These are phyloP conservation scores for Sapajus apella DNA, from an alignment of 2,113 vertebrate genomes.

Conservation along the genomic window DNA sequence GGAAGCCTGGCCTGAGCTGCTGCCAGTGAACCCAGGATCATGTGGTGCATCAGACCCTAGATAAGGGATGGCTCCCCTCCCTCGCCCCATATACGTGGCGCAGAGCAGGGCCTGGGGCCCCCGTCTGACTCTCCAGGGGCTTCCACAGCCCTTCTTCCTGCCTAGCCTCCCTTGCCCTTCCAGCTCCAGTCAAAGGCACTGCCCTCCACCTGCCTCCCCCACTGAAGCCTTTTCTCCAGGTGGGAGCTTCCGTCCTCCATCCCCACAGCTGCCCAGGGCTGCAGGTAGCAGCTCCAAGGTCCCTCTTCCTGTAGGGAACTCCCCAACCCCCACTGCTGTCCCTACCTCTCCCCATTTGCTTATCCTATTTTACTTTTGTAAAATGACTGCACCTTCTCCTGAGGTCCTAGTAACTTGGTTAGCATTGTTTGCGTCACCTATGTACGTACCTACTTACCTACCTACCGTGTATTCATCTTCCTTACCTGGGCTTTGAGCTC, in stretches of 20 bases:
- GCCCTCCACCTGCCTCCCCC: not conserved
- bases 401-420: not conserved
- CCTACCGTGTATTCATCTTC: not conserved
- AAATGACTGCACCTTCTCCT: not conserved
- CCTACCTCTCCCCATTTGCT: rapidly evolving
- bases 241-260: rapidly evolving
- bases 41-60: rapidly evolving
- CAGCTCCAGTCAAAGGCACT: too few species aligned
- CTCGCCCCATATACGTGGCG: rapidly evolving
- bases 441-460: not conserved
- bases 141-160: not conserved
- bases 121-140: not conserved
- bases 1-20: not conserved
- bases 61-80: too few species aligned
- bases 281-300: not conserved
- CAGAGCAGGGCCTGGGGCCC: not conserved
- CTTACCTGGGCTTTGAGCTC: not conserved
- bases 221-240: too few species aligned
- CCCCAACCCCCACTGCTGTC: not conserved
- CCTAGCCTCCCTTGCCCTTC: rapidly evolving
- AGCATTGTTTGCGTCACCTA: too few species aligned
- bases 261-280: not conserved
- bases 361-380: too few species aligned
- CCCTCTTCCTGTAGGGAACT: not conserved
- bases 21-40: not conserved